Evolutionary conservation across 2,797 vertebrate genomes (phyloP).

Genomic region (Eulemur coronatus): DNA sequence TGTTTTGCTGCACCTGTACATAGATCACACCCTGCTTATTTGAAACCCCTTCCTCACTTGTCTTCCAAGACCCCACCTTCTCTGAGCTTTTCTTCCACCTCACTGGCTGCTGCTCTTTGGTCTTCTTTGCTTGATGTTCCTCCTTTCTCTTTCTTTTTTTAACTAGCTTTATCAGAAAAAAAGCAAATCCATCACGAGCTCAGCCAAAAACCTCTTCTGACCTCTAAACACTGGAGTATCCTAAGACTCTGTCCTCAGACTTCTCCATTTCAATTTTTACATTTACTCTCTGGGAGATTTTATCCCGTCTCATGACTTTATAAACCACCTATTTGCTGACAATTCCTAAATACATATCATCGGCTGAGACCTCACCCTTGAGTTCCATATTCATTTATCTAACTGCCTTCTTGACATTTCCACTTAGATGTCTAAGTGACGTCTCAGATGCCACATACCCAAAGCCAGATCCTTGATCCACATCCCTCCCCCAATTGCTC

Average conservation of each 20-base stretch:
- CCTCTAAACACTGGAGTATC: not conserved
- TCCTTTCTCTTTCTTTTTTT: not conserved
- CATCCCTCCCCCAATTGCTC: not conserved
- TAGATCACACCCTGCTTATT: not conserved
- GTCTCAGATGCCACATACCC: not conserved
- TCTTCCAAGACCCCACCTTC: not conserved
- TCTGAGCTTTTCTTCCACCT: not conserved
- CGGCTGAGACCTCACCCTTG: not conserved
- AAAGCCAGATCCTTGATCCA: not conserved
- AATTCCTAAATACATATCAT: not conserved
- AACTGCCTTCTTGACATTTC: not conserved
- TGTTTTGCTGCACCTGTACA: not conserved
- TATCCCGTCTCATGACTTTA: not conserved
- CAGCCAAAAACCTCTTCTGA: not conserved
- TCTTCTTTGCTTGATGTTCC: not conserved
- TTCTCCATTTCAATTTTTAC: not conserved
- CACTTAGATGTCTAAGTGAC: not conserved
- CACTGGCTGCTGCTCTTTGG: too few species aligned
- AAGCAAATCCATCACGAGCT: not conserved
- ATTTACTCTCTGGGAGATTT: not conserved
- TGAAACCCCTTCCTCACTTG: not conserved
- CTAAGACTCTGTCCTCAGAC: not conserved
- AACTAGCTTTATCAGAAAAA: not conserved
- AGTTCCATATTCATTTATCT: not conserved
- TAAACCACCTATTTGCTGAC: not conserved